phyloP scores from a whole-genome alignment of 2,888 invertebrate species.

The Cephalotes varians region DNA sequence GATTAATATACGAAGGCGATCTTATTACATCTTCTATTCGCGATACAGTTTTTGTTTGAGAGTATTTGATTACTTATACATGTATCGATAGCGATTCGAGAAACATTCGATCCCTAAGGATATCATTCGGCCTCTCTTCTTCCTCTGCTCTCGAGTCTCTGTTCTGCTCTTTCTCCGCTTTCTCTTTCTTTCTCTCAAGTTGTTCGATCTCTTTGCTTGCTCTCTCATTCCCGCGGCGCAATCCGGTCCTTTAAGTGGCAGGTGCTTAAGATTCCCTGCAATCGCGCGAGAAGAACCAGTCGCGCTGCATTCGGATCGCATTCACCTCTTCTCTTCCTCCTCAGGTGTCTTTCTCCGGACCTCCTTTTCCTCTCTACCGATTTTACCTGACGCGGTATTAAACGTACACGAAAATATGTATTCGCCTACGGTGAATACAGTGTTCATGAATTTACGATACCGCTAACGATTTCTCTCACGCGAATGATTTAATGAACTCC shows the following conservation, averaged over 20 bases:
- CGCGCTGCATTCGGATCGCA: slow-evolving; percentile 79
- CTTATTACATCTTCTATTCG: not conserved
- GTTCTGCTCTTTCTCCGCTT: not conserved
- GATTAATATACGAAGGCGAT: not conserved
- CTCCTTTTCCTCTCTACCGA: slow-evolving; percentile 56
- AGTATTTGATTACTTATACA: slow-evolving; percentile 55
- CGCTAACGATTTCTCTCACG: slow-evolving; percentile 27
- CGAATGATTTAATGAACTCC: slow-evolving; percentile 22
- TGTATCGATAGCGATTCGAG: slow-evolving; percentile 59
- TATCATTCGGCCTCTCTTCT: slow-evolving; percentile 52
- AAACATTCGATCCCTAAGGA: slow-evolving; percentile 71
- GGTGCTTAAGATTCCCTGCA: slow-evolving; percentile 80
- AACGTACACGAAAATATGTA: slow-evolving; percentile 46
- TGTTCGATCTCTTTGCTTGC: slow-evolving; percentile 56
- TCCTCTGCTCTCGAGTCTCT: slow-evolving; percentile 22
- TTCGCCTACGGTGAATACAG: slow-evolving; percentile 6
- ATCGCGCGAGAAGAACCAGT: slow-evolving; percentile 79
- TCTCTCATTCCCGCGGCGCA: slow-evolving; percentile 74
- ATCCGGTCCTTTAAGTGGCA: slow-evolving; percentile 79
- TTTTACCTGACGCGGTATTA: slow-evolving; percentile 61
- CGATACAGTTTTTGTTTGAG: not conserved
- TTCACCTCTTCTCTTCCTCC: slow-evolving; percentile 68
- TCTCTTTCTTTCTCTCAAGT: slow-evolving; percentile 47
- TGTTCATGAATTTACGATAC: slow-evolving; percentile 22
- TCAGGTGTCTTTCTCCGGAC: slow-evolving; percentile 34